Base-by-base conservation (phyloP, 2,113 vertebrate species). In the Butorides virescens region DNA sequence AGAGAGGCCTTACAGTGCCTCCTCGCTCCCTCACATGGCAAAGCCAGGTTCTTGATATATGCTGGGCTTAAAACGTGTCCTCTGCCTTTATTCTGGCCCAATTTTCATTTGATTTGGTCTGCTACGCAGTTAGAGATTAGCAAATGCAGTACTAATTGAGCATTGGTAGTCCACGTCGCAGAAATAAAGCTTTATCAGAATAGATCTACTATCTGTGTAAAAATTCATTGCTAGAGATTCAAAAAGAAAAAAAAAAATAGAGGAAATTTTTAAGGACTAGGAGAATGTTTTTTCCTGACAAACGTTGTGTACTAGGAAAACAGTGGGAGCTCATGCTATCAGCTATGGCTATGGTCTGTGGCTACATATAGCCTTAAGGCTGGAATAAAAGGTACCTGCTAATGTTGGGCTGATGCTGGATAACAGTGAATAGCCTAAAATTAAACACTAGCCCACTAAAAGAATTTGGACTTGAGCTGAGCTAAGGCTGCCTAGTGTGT, bases 11-110 rank as follows among this genome's bases (percentile, higher is more conserved):
- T 34, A 32, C 3, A n/a, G 13, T 25, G 22, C 10, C 18, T 46
- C 9, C 21, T 46, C 0, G 0, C 9, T 63, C 7, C 9, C 8
- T 85, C 16, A 16, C 7, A 15, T 0, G 37, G 15, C 47, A 73
- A 90, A 62, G 21, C 8, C 22, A 70, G 5, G 16, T 34, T 61
- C 26, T 59, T 68, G 17, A n/a, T 34, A 59, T 2, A 15, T 9
- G 8, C 37, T 67, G 16, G 23, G 25, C 22, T 82, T 37, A 47
- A 90, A 82, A 61, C 0, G 0, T 27, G 10, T 21, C 34, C 27
- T 86, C 34, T 79, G 49, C 30, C 34, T 90, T 73, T 75, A 79
- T 30, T 88, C 15, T 56, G 55, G 21, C 7, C 27, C 8, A 34
- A 4, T 47, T 59, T 71, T 91, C 8, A 26, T 46, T 53, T 84